Base-by-base conservation (phyloP, 1,140 invertebrate species). In the Drosophila repletoides region DNA sequence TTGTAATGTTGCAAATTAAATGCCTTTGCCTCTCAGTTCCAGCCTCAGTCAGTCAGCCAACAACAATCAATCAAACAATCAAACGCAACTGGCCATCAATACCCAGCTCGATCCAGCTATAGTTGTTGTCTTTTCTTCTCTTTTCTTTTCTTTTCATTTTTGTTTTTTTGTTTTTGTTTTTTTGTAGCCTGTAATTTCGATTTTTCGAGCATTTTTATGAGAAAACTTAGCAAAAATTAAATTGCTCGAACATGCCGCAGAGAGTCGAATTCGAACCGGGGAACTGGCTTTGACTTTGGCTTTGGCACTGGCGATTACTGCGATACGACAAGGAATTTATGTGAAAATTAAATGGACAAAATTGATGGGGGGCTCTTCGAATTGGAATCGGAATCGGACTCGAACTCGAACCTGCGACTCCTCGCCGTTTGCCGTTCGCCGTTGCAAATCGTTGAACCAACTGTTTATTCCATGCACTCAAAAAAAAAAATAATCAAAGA, bases 1-100 rank as follows among this genome's bases (percentile, higher is more conserved):
- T 86, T 86, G 80, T 86, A 86, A 86, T 86, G 80, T 86, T 86
- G 81, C 75, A 86, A 86, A 86, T 86, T 86, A 86, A 86, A 86
- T 86, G 80, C 55, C 80, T 72, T 17, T 45, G 77, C 77, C 77
- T 61, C 61, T 61, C 61, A 59, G 31, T 59, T 65, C 55, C 28
- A 41, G 15, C 61, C 26, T 29, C 34, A 52, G 66, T 45, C 45
- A 12, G 43, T 12, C 60, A 9, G 6, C 14, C 41, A 36, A 21
- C 34, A 36, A 38, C 56, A 67, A 74, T 84, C 79, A 83, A 84
- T 79, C 79, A 83, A 77, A 84, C 79, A 83, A 83, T 84, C 77
- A 84, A 77, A 84, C 76, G 59, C 74, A 77, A 76, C 74, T 74
- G 75, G 75, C 79, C 65, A 84, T 72, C 77, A 76, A 65, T 67